Base-by-base conservation (phyloP, 2,797 vertebrate species). In the Hipposideros larvatus region DNA sequence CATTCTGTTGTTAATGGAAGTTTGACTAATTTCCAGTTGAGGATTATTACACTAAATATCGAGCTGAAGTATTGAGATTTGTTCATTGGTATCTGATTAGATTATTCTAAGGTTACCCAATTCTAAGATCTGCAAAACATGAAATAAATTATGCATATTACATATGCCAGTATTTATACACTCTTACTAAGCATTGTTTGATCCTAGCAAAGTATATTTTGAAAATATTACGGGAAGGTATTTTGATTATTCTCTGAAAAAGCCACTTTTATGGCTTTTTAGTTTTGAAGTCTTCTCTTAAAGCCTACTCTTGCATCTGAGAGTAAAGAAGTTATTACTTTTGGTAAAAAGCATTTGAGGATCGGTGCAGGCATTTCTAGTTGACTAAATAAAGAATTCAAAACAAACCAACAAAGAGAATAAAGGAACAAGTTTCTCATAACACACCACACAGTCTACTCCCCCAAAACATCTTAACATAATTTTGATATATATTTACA, bases 81-180 rank as follows among this genome's bases (percentile, higher is more conserved):
- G 16, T 37, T 85, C n/a, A 41, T 18, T 88, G 46, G 10, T 75
- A 4, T 85, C 53, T 55, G 4, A 71, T 91, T 51, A 48, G 28
- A 79, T 55, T 96, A 79, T 71, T 95, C 15, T 55, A 57, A 91
- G 46, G 53, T 74, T 37, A 91, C 2, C 57, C 46, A 92, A 21
- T 91, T 88, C 31, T 93, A 65, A 93, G 6, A 70, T 53, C 91
- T 94, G 48, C 74, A 92, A 89, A 88, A 9, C 11, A 80, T 63
- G 21, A 43, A 31, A 91, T 74, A 79, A 82, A 91, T 66, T 61
- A 70, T 89, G 91, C 48, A 94, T 55, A 78, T 34, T 80, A 24
- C 4, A 8, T 55, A 28, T 37, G 57, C 34, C 37, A 93, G 34
- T 53, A 92, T 90, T 82, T 74, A 57, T 66, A 43, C 3, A 48